Conservation (phyloP, 2,888 invertebrate genomes). For the Cheilosia vulpina region DNA sequence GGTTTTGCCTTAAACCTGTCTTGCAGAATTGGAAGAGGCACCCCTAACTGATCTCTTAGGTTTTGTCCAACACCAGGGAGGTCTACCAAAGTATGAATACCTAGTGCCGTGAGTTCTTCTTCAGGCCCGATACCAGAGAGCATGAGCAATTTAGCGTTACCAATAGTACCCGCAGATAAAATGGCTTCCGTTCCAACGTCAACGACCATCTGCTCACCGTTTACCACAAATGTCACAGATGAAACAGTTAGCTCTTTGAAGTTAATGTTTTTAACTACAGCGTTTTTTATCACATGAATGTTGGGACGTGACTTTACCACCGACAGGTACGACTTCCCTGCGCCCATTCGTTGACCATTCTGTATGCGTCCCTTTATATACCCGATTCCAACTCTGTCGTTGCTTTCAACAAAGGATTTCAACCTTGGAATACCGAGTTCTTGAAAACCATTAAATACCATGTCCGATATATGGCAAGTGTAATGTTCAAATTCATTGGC, state of each 20-base stretch:
- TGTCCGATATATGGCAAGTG: slow-evolving; percentile 70
- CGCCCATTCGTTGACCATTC: slow-evolving; percentile 89
- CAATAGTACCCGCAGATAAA: slow-evolving; percentile 80
- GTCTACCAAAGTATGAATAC: slow-evolving; percentile 76
- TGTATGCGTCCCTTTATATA: slow-evolving; percentile 84
- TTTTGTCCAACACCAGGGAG: slow-evolving; percentile 87
- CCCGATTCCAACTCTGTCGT: slow-evolving; percentile 84
- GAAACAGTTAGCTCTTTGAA: slow-evolving; percentile 84
- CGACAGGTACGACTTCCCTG: slow-evolving; percentile 89
- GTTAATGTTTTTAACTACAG: slow-evolving; percentile 85
- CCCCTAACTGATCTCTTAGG: slow-evolving; percentile 91
- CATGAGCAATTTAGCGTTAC: slow-evolving; percentile 80
- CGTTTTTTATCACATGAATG: slow-evolving; percentile 85
- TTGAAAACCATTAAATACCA: slow-evolving; percentile 83
- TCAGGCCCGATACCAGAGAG: slow-evolving; percentile 81
- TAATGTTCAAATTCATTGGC: slow-evolving; percentile 82
- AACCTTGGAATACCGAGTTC: slow-evolving; percentile 83
- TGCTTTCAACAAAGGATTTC: slow-evolving; percentile 81
- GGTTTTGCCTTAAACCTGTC: slow-evolving; percentile 78
- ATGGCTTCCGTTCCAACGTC: slow-evolving; percentile 80
- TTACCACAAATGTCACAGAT: slow-evolving; percentile 84
- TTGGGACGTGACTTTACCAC: slow-evolving; percentile 85
- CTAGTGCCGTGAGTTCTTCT: slow-evolving; percentile 76
- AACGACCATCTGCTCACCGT: slow-evolving; percentile 79
- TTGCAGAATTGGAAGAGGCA: slow-evolving; percentile 82